Evolutionary conservation across 2,888 invertebrate species (phyloP).

Genomic region (Bedellia somnulentella): DNA sequence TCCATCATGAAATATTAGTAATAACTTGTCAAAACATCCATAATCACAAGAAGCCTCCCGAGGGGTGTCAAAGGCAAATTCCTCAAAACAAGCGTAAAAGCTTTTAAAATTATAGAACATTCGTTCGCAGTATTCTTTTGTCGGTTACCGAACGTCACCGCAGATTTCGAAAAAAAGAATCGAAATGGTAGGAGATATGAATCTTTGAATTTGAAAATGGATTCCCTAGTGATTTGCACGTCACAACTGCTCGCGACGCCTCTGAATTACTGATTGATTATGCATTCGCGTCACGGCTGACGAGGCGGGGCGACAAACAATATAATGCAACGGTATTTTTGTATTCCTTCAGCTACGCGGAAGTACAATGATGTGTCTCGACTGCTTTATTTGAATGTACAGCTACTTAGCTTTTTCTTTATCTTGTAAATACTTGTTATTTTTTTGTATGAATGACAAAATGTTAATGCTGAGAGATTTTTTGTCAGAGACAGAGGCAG

Average conservation of each 20-base stretch:
- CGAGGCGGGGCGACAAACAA: conserved; percentile 29
- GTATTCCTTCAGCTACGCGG: no score
- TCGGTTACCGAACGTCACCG: conserved; percentile 3
- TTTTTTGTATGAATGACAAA: no score
- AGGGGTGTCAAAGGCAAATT: conserved; percentile 27
- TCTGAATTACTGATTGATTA: conserved; percentile 57
- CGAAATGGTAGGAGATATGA: no score
- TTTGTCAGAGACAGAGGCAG: no score
- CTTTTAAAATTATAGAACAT: conserved; percentile 55
- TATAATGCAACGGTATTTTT: conserved; percentile 12
- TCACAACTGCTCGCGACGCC: conserved; percentile 30
- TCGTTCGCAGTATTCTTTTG: conserved; percentile 40
- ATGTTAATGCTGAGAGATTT: no score
- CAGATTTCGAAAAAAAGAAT: no score
- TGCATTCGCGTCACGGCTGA: conserved; percentile 47
- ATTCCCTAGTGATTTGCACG: conserved; percentile 43
- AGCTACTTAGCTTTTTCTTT: no score
- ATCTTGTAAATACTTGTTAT: no score
- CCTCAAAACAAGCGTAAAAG: conserved; percentile 42
- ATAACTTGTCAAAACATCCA: conserved; percentile 49
- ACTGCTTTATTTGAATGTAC: no score
- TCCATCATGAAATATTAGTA: conserved; percentile 27
- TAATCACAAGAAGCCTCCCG: conserved; percentile 32
- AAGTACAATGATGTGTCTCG: no score
- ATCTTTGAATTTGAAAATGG: conserved; percentile 33